Conservation (phyloP, 1,140 invertebrate genomes). For the Nylanderia fulva region DNA sequence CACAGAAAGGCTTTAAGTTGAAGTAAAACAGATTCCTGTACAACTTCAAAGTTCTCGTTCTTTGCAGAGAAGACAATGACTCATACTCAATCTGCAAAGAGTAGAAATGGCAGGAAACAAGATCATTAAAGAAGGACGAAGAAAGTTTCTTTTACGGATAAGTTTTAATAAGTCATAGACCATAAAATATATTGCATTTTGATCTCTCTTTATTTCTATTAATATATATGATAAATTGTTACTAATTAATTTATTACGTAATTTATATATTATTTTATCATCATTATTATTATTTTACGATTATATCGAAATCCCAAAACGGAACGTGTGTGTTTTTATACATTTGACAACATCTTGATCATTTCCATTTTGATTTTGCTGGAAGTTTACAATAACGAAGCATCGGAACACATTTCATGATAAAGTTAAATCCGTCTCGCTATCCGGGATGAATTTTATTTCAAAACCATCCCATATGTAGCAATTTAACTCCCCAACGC, state of each 20-base stretch:
- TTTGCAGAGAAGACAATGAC: conserved; percentile 41
- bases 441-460: conserved; percentile 63
- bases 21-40: conserved; percentile 38
- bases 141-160: conserved; percentile 22
- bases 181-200: neutral
- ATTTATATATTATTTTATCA: conserved; percentile 20
- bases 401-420: conserved; percentile 39
- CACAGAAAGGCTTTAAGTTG: conserved; percentile 16
- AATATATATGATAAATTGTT: neutral
- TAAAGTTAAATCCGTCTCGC: conserved; percentile 66
- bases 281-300: conserved; percentile 4
- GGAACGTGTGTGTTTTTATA: neutral
- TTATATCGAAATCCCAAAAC: neutral
- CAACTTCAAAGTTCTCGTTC: conserved; percentile 32
- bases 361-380: conserved; percentile 57
- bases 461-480: conserved; percentile 63
- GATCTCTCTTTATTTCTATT: neutral
- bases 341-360: conserved; percentile 40
- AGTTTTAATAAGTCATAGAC: conserved; percentile 41
- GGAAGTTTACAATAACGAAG: conserved; percentile 60
- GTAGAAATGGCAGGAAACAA: conserved; percentile 32
- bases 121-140: conserved; percentile 46
- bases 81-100: conserved; percentile 52
- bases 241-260: neutral
- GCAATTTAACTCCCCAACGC: conserved; percentile 52